Base-by-base conservation (phyloP, 2,888 invertebrate species). In the Chouioia cunea region DNA sequence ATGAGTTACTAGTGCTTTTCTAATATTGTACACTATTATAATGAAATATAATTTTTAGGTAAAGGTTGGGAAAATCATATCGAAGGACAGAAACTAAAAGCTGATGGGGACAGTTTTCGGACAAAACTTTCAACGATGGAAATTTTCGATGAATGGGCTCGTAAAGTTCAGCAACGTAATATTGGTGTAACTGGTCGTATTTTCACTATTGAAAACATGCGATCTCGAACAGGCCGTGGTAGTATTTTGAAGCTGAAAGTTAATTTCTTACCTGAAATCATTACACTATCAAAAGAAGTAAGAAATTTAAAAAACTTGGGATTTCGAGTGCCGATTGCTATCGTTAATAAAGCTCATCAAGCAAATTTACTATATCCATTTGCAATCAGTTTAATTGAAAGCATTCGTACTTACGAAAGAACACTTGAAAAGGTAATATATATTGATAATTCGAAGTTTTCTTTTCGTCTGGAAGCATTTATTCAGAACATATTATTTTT, bases 11-110 rank as follows among this genome's bases (percentile, higher is more conserved):
- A 27, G 6, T 4, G 6, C 3, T 27, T 27, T 27, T 4, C 6
- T 6, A 27, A 4, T 27, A 27, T 6, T 27, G 3, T 27, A 27
- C 27, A 27, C 6, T 4, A 27, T 6, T 27, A 27, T 27, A 27
- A 27, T 27, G 3, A 27, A 27, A 27, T 27, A 27, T 27, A 27
- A 27, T 27, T 68, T 75, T 60, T 73, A 92, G 93, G 95, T 58
- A 97, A 97, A 86, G 97, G 97, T 48, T 99, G 99, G 99, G 99
- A 99, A 86, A 97, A 96, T 78, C 99, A 99, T 84, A 96, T 99
- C 59, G 99, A 99, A 86, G 99, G 99, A 14, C 97, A 98, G 84
- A 97, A 97, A 83, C 87, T 97, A 66, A 99, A 99, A 86, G 96
- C 94, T 3, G 98, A 99, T 82, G 98, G 99, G 3, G 99, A 99